phyloP scores from a whole-genome alignment of 2,888 invertebrate genomes.

The Nemoura dubitans region DNA sequence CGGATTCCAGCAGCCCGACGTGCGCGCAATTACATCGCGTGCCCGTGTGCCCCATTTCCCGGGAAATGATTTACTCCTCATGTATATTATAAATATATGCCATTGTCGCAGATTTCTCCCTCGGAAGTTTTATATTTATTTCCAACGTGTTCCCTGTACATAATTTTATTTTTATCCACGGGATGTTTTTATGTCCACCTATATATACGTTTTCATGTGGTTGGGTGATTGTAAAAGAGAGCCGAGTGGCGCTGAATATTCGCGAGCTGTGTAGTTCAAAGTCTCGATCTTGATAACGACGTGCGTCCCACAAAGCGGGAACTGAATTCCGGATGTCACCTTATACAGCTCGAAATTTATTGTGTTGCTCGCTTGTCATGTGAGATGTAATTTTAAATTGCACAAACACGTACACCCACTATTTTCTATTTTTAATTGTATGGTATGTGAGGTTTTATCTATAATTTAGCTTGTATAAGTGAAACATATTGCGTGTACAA shows the following conservation, averaged over 20 bases:
- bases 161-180: not conserved
- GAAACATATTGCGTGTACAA: no score
- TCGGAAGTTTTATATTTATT: not conserved
- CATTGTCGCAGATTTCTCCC: not conserved
- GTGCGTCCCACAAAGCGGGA: no score
- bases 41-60: not conserved
- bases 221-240: no score
- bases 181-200: no score
- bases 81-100: not conserved
- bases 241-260: not conserved
- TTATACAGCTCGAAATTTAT: no score
- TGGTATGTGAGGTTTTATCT: no score
- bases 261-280: not conserved
- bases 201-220: not conserved
- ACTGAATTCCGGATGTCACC: no score
- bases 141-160: not conserved
- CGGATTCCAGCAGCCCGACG: not conserved
- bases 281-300: not conserved
- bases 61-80: constrained; percentile 1
- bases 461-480: no score
- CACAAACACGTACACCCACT: no score
- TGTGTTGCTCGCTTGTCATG: no score
- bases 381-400: no score
- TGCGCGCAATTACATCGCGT: not conserved
- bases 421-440: no score